Evolutionary conservation across 2,797 vertebrate genomes (phyloP).

Genomic region (Darevskia mixta): DNA sequence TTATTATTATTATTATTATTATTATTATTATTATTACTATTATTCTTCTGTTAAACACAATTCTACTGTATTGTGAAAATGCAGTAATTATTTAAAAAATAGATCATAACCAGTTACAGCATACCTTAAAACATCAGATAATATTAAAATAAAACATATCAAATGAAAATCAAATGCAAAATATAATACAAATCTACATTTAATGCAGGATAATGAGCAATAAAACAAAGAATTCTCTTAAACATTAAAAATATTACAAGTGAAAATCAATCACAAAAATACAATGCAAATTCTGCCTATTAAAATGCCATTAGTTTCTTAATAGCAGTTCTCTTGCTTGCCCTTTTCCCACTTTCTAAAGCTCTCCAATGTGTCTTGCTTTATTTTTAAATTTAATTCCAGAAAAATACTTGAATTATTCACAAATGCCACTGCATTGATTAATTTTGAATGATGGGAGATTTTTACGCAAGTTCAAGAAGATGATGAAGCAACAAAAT

Average conservation of each 20-base stretch:
- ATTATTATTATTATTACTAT: no score
- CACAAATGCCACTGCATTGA: slow-evolving; percentile 21
- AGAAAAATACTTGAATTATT: not conserved
- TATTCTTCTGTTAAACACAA: not conserved
- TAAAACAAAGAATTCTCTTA: not conserved
- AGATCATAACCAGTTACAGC: no score
- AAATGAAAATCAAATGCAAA: no score
- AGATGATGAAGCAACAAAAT: not conserved
- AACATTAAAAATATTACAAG: no score
- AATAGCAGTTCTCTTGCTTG: not conserved
- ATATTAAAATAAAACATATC: no score
- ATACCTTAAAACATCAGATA: no score
- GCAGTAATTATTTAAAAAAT: not conserved
- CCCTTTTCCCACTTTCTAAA: not conserved
- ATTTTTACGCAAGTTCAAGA: not conserved
- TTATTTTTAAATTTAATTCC: not conserved
- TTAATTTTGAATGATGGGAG: not conserved
- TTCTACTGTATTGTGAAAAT: not conserved
- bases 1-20: no score
- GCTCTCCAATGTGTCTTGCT: not conserved
- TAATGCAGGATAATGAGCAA: not conserved
- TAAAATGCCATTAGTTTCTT: no score
- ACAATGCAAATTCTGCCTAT: no score
- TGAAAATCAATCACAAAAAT: no score
- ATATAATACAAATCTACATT: no score